Base-by-base conservation (phyloP, 2,797 vertebrate genomes). In the Centropyge bicolor region DNA sequence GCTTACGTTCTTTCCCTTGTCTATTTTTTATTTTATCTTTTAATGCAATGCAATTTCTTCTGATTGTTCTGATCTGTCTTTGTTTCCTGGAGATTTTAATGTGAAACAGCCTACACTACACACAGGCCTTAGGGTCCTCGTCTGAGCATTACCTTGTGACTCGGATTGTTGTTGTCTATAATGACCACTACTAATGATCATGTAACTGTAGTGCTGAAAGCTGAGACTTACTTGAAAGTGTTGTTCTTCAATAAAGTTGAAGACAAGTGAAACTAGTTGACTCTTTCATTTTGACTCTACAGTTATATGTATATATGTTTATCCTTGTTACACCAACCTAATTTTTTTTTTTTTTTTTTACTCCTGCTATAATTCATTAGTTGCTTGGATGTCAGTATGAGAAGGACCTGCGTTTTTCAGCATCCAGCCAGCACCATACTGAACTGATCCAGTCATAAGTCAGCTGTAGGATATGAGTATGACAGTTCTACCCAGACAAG, bases 241-340 rank as follows among this genome's bases (percentile, higher is more conserved):
- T 88, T 93, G 88, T 75, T 93, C 93, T 94, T 95, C 92, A 96
- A 94, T 96, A 96, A 95, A 95, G 88, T 92, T 94, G 89, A 94
- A 93, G 92, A 90, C 88, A 8, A 88, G 51, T 71, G 45, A 72
- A 81, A 52, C 38, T 6, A 1, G 12, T 11, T 24, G 71, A 17
- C 55, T 75, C 52, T 41, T 73, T 82, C 5, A 4, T 68, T 80
- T 62, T 38, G 1, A 36, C 22, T 27, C 38, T 6, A 22, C 27
- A 31, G 27, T 31, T 31, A 24, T n/a, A n/a, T n/a, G n/a, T n/a
- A n/a, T n/a, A n/a, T n/a, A n/a, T 40, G 16, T 51, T 45, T 64
- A 48, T n/a, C 8, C 16, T 43, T 24, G 11, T 2, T 12, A 8
- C 2, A 9, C 43, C 20, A 22, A 20, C 14, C 17, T n/a, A 36